A percentile compares a stretch with the other conserved stretches of the same genome.
These are phyloP conservation scores for Callyntrura sp. DNA, from an alignment of 2,888 invertebrate genomes.

Conservation along the genomic window DNA sequence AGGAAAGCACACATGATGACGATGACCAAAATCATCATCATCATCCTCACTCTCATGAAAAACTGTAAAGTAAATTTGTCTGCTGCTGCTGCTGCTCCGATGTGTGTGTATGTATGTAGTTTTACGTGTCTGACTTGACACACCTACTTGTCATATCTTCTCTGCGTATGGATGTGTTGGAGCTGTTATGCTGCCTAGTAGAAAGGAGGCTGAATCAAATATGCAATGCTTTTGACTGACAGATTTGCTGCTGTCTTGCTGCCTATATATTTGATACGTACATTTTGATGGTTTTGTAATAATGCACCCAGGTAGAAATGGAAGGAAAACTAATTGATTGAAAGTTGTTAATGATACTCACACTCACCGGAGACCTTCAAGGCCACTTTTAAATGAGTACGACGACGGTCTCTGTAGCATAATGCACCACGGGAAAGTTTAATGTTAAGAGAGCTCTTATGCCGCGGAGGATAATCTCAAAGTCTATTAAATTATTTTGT, in stretches of 20 bases:
- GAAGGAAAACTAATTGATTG: slow-evolving; percentile 31
- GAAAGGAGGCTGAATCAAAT: background rate
- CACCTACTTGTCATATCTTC: background rate
- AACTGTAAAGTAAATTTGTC: too few relatives aligned
- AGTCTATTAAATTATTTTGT: slow-evolving; percentile 4
- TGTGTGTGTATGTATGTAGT: background rate
- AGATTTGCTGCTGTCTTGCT: background rate
- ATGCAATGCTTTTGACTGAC: background rate
- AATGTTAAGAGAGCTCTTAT: background rate
- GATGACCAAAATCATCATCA: too few relatives aligned
- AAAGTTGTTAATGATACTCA: slow-evolving; percentile 39
- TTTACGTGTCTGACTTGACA: background rate
- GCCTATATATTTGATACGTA: background rate
- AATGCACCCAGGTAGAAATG: background rate
- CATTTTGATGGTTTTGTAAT: background rate
- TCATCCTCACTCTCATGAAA: too few relatives aligned
- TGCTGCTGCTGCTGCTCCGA: too few relatives aligned
- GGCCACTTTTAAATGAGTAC: slow-evolving; percentile 32
- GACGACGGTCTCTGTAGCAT: background rate
- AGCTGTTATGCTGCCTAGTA: background rate
- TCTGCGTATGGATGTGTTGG: slow-evolving; percentile 8
- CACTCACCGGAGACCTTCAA: slow-evolving; percentile 38
- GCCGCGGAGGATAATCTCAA: background rate
- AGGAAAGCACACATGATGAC: too few relatives aligned
- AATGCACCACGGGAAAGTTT: background rate